Evolutionary conservation across 2,113 vertebrate species (phyloP).

Genomic region (Eublepharis macularius): DNA sequence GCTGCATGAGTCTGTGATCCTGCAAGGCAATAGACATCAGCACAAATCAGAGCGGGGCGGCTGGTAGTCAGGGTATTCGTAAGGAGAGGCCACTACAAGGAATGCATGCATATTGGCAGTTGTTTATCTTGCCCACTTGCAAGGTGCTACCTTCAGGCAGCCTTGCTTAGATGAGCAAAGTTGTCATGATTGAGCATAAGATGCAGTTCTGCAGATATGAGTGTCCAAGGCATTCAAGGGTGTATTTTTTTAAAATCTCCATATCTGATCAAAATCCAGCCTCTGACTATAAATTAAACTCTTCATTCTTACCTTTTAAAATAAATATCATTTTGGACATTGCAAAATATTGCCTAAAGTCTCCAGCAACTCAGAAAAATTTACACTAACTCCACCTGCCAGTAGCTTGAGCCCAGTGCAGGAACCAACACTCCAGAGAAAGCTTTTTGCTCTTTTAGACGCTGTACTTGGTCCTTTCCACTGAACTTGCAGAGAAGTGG

Average conservation of each 20-base stretch:
- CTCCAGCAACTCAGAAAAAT: background rate
- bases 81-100: background rate
- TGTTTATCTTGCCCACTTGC: no score
- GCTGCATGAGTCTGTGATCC: no score
- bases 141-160: no score
- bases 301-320: background rate
- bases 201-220: no score
- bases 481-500: background rate
- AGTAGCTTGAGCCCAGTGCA: background rate
- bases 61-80: no score
- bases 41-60: no score
- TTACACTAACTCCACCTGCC: background rate
- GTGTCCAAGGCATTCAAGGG: background rate
- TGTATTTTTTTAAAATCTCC: background rate
- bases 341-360: background rate
- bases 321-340: slow-evolving; percentile 1
- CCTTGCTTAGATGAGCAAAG: no score
- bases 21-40: no score
- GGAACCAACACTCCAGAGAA: background rate
- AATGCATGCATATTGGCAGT: no score
- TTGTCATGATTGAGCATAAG: no score
- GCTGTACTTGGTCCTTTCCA: background rate
- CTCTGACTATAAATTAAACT: background rate
- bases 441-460: background rate
- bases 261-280: background rate